Base-by-base conservation (phyloP, 2,797 vertebrate species). In the Anableps anableps region DNA sequence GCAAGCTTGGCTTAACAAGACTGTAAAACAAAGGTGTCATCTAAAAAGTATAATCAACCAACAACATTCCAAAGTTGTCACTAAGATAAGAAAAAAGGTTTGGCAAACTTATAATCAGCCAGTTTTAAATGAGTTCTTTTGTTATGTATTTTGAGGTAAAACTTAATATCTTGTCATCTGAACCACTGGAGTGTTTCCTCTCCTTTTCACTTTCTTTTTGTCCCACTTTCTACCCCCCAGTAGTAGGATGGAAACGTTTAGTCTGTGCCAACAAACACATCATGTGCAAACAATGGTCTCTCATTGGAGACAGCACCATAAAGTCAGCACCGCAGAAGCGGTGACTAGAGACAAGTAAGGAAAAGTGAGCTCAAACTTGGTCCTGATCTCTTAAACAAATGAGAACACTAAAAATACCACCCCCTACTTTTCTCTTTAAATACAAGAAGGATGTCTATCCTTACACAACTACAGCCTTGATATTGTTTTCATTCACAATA, bases 231-330 rank as follows among this genome's bases (percentile, higher is more conserved):
- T 86, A 86, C 23, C 84, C 80, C 82, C 72, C 82, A 80, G 62
- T 78, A 80, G 78, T 85, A 85, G 10, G 58, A 88, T 90, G 92
- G 92, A 95, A 94, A 93, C 36, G 48, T 75, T 73, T 75, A 26
- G 55, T 55, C 84, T 53, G 82, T 82, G 93, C 93, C 93, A 94
- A 88, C 79, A 81, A 77, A 88, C 88, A 91, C 88, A 90, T 88
- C 85, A 92, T 76, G 80, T 74, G n/a, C 72, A 75, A 83, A 90
- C 82, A 88, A 89, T 83, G 82, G 86, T 80, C 83, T 87, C 83
- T 86, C 77, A 74, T 55, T 79, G 78, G 50, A 86, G 84, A 88
- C 84, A 64, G 88, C 85, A 80, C 79, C 80, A 80, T 87, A 80
- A 91, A 90, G 81, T 82, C 50, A 0, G 76, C 79, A 85, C 85